Percentiles rank a stretch among this genome's conserved stretches.
phyloP scores from a whole-genome alignment of 1,140 invertebrate species.

The Xylocopa sonorina region DNA sequence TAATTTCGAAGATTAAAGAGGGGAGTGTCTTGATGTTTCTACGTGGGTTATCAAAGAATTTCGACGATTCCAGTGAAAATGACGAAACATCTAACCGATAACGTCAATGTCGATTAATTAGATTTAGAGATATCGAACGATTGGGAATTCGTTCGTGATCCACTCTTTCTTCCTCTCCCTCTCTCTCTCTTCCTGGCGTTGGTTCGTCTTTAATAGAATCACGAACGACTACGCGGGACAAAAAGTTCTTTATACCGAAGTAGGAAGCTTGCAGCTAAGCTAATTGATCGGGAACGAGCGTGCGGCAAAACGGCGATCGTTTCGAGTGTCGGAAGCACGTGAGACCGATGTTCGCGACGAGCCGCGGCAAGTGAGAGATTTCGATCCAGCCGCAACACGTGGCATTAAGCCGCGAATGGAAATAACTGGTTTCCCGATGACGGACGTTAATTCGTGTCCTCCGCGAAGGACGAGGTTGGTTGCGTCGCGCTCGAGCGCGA shows the following conservation, averaged over 20 bases:
- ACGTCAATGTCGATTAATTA: background rate
- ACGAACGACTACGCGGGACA: conserved; percentile 18
- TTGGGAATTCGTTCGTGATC: conserved; percentile 2
- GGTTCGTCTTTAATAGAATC: background rate
- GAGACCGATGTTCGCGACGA: conserved; percentile 45
- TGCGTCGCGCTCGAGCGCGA: background rate
- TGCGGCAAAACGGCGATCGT: conserved; percentile 52
- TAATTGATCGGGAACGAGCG: conserved; percentile 62
- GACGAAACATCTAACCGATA: background rate
- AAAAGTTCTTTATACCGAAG: conserved; percentile 49
- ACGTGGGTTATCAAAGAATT: too few relatives aligned
- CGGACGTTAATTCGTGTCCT: background rate
- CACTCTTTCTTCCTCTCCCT: conserved; percentile 50
- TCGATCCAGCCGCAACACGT: conserved; percentile 18
- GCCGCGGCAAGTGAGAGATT: conserved; percentile 39
- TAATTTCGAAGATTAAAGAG: background rate
- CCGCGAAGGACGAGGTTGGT: background rate
- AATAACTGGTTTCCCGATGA: conserved; percentile 5
- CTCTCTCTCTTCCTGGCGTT: too few relatives aligned
- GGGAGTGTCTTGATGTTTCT: too few relatives aligned
- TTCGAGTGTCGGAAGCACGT: conserved; percentile 43
- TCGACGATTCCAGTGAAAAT: too few relatives aligned
- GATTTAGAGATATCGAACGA: background rate
- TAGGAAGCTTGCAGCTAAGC: conserved; percentile 54
- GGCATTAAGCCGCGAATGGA: conserved; percentile 14